Conservation (phyloP, 2,888 invertebrate genomes). For the Aquatica leii region DNA sequence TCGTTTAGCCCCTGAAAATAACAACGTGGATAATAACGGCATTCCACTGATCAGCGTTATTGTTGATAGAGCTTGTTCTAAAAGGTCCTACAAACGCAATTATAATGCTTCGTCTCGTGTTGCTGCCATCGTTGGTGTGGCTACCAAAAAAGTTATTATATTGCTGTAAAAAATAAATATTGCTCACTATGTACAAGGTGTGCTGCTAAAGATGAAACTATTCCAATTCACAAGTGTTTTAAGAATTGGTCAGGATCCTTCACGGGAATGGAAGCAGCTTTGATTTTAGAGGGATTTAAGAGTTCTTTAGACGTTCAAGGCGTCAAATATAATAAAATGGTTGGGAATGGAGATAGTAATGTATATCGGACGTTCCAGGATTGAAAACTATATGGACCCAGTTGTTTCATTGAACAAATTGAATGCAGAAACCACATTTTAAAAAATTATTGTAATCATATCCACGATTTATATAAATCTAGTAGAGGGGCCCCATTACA, state of each 20-base stretch:
- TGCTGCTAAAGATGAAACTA: not conserved
- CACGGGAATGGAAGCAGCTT: conserved; percentile 20
- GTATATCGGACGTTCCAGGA: not conserved
- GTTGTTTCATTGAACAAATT: conserved; percentile 14
- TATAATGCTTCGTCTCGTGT: conserved; percentile 49
- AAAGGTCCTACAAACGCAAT: conserved; percentile 41
- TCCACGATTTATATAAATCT: too few species aligned
- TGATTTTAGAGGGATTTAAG: conserved; percentile 12
- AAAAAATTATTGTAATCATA: conserved; percentile 17
- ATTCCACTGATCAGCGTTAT: conserved; percentile 43
- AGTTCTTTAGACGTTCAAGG: conserved; percentile 4
- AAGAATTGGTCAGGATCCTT: conserved; percentile 23
- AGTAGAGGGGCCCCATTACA: too few species aligned
- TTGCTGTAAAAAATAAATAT: conserved; percentile 24
- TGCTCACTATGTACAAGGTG: conserved; percentile 15
- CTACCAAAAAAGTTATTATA: conserved; percentile 9
- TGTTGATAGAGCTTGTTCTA: conserved; percentile 46
- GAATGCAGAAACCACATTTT: conserved; percentile 25
- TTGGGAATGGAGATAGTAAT: conserved; percentile 23
- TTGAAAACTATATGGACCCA: conserved; percentile 8
- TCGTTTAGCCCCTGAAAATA: conserved; percentile 36
- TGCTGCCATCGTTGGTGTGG: conserved; percentile 22
- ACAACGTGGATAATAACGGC: conserved; percentile 39
- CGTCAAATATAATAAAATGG: conserved; percentile 20
- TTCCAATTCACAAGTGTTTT: conserved; percentile 15